Conservation (phyloP, 2,797 vertebrate genomes). For the Alectoris magna region DNA sequence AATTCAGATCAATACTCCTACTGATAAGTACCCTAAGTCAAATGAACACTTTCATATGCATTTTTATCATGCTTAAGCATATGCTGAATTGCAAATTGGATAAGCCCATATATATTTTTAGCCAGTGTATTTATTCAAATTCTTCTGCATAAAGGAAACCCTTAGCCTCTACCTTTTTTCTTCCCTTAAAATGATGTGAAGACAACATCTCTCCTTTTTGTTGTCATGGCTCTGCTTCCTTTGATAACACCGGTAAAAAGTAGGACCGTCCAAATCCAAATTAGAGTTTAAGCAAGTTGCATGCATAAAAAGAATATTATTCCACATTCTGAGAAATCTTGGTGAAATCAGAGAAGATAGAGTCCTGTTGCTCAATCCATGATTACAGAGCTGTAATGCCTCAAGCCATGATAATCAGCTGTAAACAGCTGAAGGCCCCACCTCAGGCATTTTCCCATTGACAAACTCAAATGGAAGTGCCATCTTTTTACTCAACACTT, state of each 20-base stretch:
- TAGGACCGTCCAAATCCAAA: background rate
- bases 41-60: background rate
- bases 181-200: background rate
- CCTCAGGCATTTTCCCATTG: background rate
- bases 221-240: background rate
- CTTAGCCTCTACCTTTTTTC: background rate
- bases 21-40: background rate
- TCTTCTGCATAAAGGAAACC: background rate
- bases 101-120: background rate
- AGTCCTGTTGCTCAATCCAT: background rate
- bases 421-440: background rate
- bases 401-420: accelerated
- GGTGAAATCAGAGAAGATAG: background rate
- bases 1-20: background rate
- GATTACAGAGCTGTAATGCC: background rate
- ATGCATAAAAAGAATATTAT: background rate
- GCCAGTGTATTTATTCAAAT: background rate
- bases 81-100: background rate
- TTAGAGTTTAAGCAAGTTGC: background rate
- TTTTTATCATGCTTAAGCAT: background rate
- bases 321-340: background rate
- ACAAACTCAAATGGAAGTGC: background rate
- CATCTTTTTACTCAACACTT: background rate
- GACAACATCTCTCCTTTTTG: background rate
- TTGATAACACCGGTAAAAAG: background rate